Conservation (phyloP, 2,888 invertebrate species). For the Muscina levida region DNA sequence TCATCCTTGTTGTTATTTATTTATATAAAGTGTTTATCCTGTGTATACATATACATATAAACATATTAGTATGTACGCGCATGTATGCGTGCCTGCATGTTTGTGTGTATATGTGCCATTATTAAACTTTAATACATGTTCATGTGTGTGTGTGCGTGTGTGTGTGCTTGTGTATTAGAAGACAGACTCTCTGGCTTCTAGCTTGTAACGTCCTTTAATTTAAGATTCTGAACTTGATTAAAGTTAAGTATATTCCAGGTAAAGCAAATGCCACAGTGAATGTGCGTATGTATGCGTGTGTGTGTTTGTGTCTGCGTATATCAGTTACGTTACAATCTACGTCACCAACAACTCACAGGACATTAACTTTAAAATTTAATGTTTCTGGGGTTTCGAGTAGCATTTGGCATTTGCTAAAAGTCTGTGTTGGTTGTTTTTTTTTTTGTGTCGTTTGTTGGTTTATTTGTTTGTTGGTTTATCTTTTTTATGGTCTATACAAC, state of each 20-base stretch:
- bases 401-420: conserved; percentile 25
- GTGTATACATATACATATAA: background rate
- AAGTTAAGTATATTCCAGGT: conserved; percentile 21
- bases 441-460: too few species aligned
- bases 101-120: conserved; percentile 1
- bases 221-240: conserved; percentile 52
- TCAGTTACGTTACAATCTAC: too few species aligned
- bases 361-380: conserved; percentile 55
- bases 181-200: conserved; percentile 10
- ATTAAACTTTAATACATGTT: conserved; percentile 38
- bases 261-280: background rate
- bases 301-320: conserved; percentile 30
- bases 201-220: conserved; percentile 34
- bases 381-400: conserved; percentile 22
- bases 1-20: conserved; percentile 23
- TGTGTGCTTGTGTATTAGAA: conserved; percentile 11
- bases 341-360: background rate
- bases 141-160: background rate
- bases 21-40: conserved; percentile 36
- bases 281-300: too few species aligned
- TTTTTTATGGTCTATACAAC: conserved; percentile 1
- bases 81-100: background rate
- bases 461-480: background rate
- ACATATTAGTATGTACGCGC: background rate
- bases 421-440: background rate